phyloP scores from a whole-genome alignment of 2,888 invertebrate genomes.

The Liodrosophila aerea region DNA sequence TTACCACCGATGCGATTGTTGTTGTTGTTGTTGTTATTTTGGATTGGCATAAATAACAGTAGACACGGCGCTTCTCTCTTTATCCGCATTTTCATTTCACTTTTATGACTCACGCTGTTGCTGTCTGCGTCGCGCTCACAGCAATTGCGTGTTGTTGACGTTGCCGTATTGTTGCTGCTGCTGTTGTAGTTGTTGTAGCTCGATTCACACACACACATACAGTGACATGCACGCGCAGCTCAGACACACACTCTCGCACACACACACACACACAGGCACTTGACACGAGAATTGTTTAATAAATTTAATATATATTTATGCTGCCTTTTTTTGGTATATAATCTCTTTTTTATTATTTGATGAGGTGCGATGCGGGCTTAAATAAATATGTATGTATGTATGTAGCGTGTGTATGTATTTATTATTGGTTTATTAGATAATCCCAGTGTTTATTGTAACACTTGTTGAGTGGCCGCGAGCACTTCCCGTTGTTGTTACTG shows the following conservation, averaged over 20 bases:
- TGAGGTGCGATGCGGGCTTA: slow-evolving; percentile 32
- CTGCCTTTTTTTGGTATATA: slow-evolving; percentile 52
- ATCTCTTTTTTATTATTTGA: slow-evolving; percentile 44
- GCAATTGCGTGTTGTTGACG: slow-evolving; percentile 68
- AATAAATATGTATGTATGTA: slow-evolving; percentile 16
- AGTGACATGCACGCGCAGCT: slow-evolving; percentile 22
- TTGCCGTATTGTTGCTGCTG: slow-evolving; percentile 67
- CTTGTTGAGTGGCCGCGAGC: slow-evolving; percentile 65
- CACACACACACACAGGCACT: slow-evolving; percentile 42
- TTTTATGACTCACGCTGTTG: slow-evolving; percentile 83
- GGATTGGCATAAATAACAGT: slow-evolving; percentile 85
- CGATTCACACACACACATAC: slow-evolving; percentile 59
- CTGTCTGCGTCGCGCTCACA: slow-evolving; percentile 78
- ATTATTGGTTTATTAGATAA: slow-evolving; percentile 73
- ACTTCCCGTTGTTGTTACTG: slow-evolving; percentile 53
- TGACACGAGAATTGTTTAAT: slow-evolving; percentile 56
- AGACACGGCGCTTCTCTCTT: slow-evolving; percentile 87
- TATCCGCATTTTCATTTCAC: slow-evolving; percentile 85
- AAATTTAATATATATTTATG: slow-evolving; percentile 45
- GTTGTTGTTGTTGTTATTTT: slow-evolving; percentile 54
- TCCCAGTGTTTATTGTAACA: slow-evolving; percentile 54
- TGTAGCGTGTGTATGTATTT: slow-evolving; percentile 11
- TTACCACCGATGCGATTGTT: slow-evolving; percentile 69
- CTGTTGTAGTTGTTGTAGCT: slow-evolving; percentile 53
- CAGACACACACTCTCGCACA: slow-evolving; percentile 29